A percentile compares a stretch with the other conserved stretches of the same genome.
phyloP scores from a whole-genome alignment of 2,888 invertebrate genomes.

The Zygothrica quintamaculata region DNA sequence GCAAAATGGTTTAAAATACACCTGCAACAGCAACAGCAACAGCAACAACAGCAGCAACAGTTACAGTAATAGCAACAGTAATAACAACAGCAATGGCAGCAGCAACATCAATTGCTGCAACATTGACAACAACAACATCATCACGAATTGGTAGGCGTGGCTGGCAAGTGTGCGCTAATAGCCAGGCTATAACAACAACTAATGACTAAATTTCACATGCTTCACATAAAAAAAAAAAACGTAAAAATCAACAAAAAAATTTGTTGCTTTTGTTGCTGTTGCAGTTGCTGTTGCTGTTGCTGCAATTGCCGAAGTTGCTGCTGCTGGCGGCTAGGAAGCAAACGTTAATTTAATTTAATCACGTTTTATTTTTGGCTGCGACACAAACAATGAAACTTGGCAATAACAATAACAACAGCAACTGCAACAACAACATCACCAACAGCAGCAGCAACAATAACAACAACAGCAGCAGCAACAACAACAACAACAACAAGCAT shows the following conservation, averaged over 20 bases:
- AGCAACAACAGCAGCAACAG: conserved; percentile 13
- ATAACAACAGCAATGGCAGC: conserved; percentile 21
- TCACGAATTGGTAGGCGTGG: conserved; percentile 65
- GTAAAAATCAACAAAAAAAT: conserved; percentile 24
- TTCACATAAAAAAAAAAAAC: conserved; percentile 17
- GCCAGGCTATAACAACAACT: conserved; percentile 72
- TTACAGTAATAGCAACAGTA: neutral
- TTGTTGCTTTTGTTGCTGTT: conserved; percentile 18
- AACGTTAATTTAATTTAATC: conserved; percentile 78
- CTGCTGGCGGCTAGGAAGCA: conserved; percentile 66
- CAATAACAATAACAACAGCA: conserved; percentile 18
- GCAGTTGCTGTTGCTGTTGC: conserved; percentile 5
- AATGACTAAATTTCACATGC: conserved; percentile 77
- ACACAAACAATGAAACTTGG: conserved; percentile 63
- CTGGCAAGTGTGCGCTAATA: conserved; percentile 68
- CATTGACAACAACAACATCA: conserved; percentile 37
- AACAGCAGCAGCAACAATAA: no score
- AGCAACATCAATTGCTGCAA: conserved; percentile 37
- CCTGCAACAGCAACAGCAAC: conserved; percentile 18
- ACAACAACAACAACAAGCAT: conserved; percentile 40
- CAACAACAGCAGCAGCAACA: conserved; percentile 8
- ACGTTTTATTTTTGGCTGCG: conserved; percentile 66
- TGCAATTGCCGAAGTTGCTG: conserved; percentile 11
- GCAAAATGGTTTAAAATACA: conserved; percentile 23
- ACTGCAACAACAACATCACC: conserved; percentile 7